phyloP scores from a whole-genome alignment of 2,113 vertebrate species.

The Zosterops hypoxanthus region DNA sequence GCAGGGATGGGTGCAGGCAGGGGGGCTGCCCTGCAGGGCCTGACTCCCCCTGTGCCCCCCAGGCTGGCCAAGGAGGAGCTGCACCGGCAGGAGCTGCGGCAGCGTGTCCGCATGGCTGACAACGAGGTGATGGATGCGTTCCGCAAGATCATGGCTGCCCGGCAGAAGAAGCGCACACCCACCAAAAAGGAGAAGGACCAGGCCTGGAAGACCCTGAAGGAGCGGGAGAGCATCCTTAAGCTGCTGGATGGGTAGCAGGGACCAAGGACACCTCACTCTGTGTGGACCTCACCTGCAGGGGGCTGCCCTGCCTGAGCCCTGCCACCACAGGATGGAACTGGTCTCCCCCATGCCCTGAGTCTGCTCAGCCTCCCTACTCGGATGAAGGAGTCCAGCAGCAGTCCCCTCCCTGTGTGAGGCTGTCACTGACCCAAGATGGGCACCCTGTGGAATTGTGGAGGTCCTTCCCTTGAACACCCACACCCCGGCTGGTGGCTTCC shows the following conservation, averaged over 20 bases:
- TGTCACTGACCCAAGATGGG: neutral
- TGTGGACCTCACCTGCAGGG: neutral
- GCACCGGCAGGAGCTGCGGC: slow-evolving; percentile 93
- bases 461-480: neutral
- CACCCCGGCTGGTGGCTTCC: neutral
- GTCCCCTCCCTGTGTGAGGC: neutral
- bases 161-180: slow-evolving; percentile 97
- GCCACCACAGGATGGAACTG: accelerated
- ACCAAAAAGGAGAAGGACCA: slow-evolving; percentile 99
- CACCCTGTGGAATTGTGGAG: accelerated
- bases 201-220: slow-evolving; percentile 96
- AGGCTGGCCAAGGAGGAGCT: slow-evolving; percentile 95
- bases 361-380: accelerated
- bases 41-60: neutral
- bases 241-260: slow-evolving; percentile 85
- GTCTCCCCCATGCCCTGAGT: accelerated
- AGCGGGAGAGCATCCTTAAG: slow-evolving; percentile 96
- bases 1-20: accelerated
- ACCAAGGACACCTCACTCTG: neutral
- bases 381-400: neutral
- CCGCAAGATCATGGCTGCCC: slow-evolving; percentile 97
- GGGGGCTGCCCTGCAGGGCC: accelerated
- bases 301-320: neutral
- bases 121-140: slow-evolving; percentile 99
- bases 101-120: slow-evolving; percentile 93